Base-by-base conservation (phyloP, 1,140 invertebrate species). In the Brachionus plicatilis region DNA sequence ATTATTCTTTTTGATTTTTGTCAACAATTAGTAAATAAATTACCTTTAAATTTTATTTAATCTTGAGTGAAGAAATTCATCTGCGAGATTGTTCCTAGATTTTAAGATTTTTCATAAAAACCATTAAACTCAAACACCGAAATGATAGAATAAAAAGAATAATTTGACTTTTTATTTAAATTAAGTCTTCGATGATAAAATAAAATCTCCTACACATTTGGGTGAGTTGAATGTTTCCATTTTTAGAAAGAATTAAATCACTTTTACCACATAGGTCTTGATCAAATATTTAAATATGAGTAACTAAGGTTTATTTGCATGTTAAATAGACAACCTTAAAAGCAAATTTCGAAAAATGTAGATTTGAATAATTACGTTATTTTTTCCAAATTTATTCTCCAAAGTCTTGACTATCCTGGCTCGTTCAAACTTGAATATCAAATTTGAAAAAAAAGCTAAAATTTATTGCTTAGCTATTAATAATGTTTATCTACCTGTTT, bases 401-500 rank as follows among this genome's bases (percentile, higher is more conserved):
- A 20, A 60, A 20, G n/a, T 60, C 53, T 60, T 60, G 17, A 24
- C 53, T 20, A 60, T 60, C 53, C 53, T 60, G 17, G 53, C 53
- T 60, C 9, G 9, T 60, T 60, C 17, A 60, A 60, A 60, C 53
- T 24, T 60, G 53, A 60, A 60, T 60, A 60, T 60, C 53, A 27
- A 60, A 60, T 60, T 60, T 60, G 27, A 60, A 60, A 47, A 47
- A 60, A 60, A 60, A 60, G 20, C 53, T 60, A 60, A 60, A 60
- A 60, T 72, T 72, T 72, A 72, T 72, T 72, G 17, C 41, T 43
- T 20, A 20, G 37, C 41, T 72, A 72, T 72, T 72, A 72, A 72
- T 43, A 68, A 72, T 72, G 68, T 72, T 72, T 72, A 72, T 72
- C 68, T 72, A 72, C 68, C 68, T 72, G 68, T 72, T 72, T 72